Percentiles rank a stretch among this genome's conserved stretches.
phyloP scores from a whole-genome alignment of 2,113 vertebrate species.

The Protobothrops flavoviridis region DNA sequence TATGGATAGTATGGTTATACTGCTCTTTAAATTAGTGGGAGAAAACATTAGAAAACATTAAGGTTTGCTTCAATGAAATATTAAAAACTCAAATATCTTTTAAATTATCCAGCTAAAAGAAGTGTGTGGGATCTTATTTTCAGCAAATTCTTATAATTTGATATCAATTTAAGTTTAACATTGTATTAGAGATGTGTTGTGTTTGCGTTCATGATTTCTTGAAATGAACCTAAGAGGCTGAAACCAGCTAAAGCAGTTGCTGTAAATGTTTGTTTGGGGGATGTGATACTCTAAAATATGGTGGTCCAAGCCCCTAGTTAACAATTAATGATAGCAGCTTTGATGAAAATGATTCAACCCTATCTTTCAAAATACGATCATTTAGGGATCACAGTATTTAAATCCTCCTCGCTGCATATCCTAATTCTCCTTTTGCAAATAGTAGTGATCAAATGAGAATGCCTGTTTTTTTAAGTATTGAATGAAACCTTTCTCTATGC shows the following conservation, averaged over 20 bases:
- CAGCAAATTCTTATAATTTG: not conserved
- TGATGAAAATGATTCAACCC: not conserved
- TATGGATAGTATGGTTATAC: not conserved
- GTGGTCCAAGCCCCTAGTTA: not conserved
- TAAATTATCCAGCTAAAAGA: not conserved
- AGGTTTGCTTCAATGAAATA: not conserved
- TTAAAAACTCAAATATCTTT: not conserved
- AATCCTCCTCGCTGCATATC: slow-evolving; percentile 23
- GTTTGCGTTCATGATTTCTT: not conserved
- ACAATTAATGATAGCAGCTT: not conserved
- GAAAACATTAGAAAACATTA: not conserved
- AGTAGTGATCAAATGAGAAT: slow-evolving; percentile 50
- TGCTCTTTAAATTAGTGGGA: not conserved
- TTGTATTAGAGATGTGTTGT: not conserved
- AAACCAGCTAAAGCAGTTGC: not conserved
- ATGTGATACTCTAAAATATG: not conserved
- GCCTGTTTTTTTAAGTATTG: slow-evolving; percentile 32
- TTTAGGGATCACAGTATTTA: slow-evolving; percentile 25
- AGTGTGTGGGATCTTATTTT: not conserved
- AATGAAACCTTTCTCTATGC: slow-evolving; percentile 53
- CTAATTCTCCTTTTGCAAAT: slow-evolving; percentile 31
- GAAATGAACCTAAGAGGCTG: not conserved
- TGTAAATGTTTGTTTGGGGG: not conserved
- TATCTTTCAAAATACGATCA: not conserved
- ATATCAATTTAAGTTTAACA: slow-evolving; percentile 17